phyloP scores from a whole-genome alignment of 2,113 vertebrate species.

The Sinocyclocheilus maitianheensis region DNA sequence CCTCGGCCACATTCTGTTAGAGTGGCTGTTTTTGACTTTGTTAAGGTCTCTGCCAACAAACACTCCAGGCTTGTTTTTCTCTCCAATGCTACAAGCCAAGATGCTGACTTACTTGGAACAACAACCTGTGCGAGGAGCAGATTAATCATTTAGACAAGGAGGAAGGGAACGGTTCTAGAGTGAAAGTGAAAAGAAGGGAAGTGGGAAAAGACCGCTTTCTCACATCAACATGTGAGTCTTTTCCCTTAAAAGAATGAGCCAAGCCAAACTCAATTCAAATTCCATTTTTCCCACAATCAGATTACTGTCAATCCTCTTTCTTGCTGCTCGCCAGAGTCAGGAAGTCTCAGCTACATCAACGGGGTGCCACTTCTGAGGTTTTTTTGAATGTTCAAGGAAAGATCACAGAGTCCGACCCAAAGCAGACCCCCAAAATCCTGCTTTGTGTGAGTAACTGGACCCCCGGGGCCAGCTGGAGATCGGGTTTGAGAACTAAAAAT shows the following conservation, averaged over 20 bases:
- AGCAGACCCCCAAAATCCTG: background rate
- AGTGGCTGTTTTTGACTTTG: conserved; percentile 21
- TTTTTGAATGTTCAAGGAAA: background rate
- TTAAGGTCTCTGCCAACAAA: conserved; percentile 18
- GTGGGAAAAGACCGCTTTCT: background rate
- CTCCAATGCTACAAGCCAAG: conserved; percentile 23
- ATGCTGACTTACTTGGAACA: conserved; percentile 38
- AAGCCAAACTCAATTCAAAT: conserved; percentile 25
- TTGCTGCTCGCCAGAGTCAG: background rate
- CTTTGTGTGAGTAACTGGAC: background rate
- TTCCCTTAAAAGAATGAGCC: conserved; percentile 2
- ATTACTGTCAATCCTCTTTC: conserved; percentile 30
- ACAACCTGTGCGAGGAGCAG: conserved; percentile 34
- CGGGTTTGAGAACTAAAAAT: background rate
- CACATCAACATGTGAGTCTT: background rate
- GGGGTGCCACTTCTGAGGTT: background rate
- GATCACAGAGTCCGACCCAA: background rate
- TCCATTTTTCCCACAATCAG: conserved; percentile 20
- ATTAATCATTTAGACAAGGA: conserved; percentile 54
- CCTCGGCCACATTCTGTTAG: background rate
- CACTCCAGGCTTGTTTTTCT: conserved; percentile 8
- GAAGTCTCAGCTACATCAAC: background rate
- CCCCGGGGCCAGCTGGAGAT: conserved; percentile 3
- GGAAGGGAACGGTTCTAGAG: background rate
- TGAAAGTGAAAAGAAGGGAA: conserved; percentile 17